Base-by-base conservation (phyloP, 2,113 vertebrate species). In the Pipra filicauda region DNA sequence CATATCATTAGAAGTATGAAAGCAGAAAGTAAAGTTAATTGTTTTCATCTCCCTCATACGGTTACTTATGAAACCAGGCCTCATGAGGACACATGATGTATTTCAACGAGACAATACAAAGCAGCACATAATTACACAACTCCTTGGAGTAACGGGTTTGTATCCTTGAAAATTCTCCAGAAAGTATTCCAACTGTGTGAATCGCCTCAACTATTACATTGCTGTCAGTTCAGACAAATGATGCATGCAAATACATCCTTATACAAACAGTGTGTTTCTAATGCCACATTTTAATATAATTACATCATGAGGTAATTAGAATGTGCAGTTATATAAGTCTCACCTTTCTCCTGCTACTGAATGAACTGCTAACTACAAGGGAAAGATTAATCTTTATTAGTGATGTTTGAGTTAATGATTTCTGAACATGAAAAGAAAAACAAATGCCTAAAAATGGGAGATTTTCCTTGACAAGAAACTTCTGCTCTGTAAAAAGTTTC, bases 221-320 rank as follows among this genome's bases (percentile, higher is more conserved):
- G 90, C 71, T 97, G 91, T 96, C 93, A 95, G 88, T 79, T 93
- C 91, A 95, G 86, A 96, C 85, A 96, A 94, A 96, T 80, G 85
- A 95, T 96, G 96, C 59, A 81, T 90, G 88, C 51, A 96, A 95
- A 96, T 88, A 64, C 51, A 86, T 74, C 86, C 52, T 74, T 95
- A 73, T 43, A 95, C 69, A 97, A 97, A 66, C 39, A 67, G 13
- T 5, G 4, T 64, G 76, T 93, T 97, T 96, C 93, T 94, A 92
- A 96, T 85, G 64, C 79, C 91, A 70, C 81, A 52, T 37, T 73
- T 94, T 92, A 95, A 89, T 95, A 92, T 95, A 97, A 98, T 95
- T 88, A 93, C 69, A 95, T 96, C 76, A 95, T 21, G 5, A 48
- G 69, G 57, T 80, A 96, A 97, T 83, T 46, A 92, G 33, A 96